Percentiles rank a stretch among this genome's conserved stretches.
These are phyloP conservation scores for Addax nasomaculatus DNA, from an alignment of 2,113 vertebrate species.

Conservation along the genomic window DNA sequence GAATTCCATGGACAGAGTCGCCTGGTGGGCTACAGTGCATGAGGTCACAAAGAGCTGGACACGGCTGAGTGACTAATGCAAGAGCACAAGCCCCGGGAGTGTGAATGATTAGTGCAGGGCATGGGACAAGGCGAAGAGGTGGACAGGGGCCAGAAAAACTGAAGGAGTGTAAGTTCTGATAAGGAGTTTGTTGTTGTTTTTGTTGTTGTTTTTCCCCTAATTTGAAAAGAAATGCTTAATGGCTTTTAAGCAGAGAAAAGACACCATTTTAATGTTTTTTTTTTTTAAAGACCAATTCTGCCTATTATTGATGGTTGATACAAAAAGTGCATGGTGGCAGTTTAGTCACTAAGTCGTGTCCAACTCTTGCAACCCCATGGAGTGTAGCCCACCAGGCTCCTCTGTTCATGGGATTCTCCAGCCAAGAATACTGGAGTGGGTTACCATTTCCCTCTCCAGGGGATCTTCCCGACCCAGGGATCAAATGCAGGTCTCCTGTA, in stretches of 20 bases:
- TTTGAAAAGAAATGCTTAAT: not conserved
- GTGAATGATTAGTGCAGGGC: too few species aligned
- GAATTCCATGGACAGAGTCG: not conserved
- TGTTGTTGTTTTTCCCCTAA: not conserved
- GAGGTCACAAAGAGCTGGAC: not conserved
- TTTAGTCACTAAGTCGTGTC: not conserved
- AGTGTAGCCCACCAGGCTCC: rapidly evolving
- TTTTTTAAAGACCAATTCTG: not conserved
- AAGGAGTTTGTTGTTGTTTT: not conserved
- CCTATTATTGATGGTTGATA: not conserved
- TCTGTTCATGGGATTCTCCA: not conserved
- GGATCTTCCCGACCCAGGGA: not conserved
- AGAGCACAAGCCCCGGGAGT: not conserved
- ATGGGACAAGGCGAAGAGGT: not conserved
- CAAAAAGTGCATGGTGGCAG: not conserved
- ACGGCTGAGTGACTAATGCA: not conserved
- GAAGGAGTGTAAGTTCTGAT: not conserved
- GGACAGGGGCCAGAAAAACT: not conserved
- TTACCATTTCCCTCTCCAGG: not conserved
- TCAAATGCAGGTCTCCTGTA: not conserved
- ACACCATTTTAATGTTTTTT: not conserved
- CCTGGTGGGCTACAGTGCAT: not conserved
- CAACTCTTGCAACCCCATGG: not conserved
- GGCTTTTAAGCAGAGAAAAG: not conserved
- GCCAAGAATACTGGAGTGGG: not conserved